Evolutionary conservation across 2,888 invertebrate species (phyloP).

Genomic region (Rotaria macrura): DNA sequence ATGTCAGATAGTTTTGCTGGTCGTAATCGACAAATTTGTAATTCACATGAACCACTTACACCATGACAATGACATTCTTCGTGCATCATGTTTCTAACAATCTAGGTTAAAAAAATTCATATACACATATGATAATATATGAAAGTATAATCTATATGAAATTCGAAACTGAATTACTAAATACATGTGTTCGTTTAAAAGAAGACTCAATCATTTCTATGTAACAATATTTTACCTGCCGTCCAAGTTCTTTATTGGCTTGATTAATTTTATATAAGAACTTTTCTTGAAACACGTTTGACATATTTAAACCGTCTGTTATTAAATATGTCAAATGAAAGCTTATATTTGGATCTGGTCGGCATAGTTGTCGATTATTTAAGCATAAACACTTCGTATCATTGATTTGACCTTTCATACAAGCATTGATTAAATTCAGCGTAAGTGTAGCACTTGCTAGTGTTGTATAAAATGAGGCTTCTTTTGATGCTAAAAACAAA

Average conservation of each 20-base stretch:
- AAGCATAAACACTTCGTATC: neutral
- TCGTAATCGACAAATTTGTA: neutral
- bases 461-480: slow-evolving; percentile 12
- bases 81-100: neutral
- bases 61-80: neutral
- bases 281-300: neutral
- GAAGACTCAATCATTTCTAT: too few relatives aligned
- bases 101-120: neutral
- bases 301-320: neutral
- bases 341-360: neutral
- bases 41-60: neutral
- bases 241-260: neutral
- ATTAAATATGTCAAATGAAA: neutral
- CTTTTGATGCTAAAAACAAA: neutral
- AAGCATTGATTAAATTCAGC: neutral
- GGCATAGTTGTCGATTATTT: neutral
- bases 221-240: neutral
- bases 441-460: neutral
- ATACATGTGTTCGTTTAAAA: too few relatives aligned
- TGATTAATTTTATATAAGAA: neutral
- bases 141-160: too few relatives aligned
- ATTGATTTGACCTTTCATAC: neutral
- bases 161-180: too few relatives aligned
- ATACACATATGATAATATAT: too few relatives aligned
- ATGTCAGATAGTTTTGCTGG: neutral